Evolutionary conservation across 2,113 vertebrate species (phyloP).

Genomic region (Clarias batrachus): DNA sequence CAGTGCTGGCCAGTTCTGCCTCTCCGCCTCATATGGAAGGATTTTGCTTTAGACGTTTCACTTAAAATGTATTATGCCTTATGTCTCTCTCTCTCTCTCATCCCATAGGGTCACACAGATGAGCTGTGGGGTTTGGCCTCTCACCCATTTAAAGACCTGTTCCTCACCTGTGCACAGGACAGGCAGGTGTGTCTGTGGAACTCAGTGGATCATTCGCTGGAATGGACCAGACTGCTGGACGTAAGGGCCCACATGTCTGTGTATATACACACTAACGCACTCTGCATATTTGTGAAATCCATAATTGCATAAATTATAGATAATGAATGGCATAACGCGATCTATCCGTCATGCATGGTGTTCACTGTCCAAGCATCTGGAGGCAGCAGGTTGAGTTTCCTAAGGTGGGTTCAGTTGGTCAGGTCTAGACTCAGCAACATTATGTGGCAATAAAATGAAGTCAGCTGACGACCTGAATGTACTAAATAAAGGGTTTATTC

Average conservation of each 20-base stretch:
- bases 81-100: slow-evolving; percentile 1
- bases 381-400: too few relatives aligned
- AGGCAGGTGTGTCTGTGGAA: slow-evolving; percentile 94
- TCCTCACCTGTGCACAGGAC: slow-evolving; percentile 95
- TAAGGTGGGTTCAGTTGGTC: too few relatives aligned
- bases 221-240: slow-evolving; percentile 91
- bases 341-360: too few relatives aligned
- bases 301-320: too few relatives aligned
- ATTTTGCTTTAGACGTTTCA: background rate
- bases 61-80: background rate
- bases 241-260: slow-evolving; percentile 68
- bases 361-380: too few relatives aligned
- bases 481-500: too few relatives aligned
- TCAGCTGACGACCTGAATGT: too few relatives aligned
- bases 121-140: slow-evolving; percentile 95
- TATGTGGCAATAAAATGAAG: too few relatives aligned
- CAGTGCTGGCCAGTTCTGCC: background rate
- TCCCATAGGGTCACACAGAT: slow-evolving; percentile 90
- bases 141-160: slow-evolving; percentile 88
- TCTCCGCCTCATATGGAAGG: background rate
- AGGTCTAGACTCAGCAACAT: too few relatives aligned
- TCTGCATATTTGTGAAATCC: too few relatives aligned
- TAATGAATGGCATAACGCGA: too few relatives aligned
- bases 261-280: background rate
- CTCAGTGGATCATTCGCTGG: slow-evolving; percentile 84